Evolutionary conservation across 2,888 invertebrate genomes (phyloP), one percentile per base, ranked within the genome.

Genomic region (Nebria salina): DNA sequence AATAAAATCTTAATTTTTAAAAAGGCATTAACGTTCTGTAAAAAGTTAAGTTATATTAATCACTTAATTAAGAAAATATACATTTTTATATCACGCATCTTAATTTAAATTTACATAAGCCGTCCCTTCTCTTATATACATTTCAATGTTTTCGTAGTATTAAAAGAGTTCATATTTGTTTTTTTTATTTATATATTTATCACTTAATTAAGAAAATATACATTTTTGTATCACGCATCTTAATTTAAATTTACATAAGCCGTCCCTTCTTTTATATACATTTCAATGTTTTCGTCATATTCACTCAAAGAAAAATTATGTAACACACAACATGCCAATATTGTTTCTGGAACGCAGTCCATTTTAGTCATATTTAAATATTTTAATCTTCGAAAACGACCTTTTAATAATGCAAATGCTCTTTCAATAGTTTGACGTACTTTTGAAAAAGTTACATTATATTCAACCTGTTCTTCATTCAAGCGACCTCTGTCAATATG

Each of bases 231-330:
- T 43, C 43, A 43, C 43, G 43, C 43, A 43, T 43, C 43, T 9
- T 43, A 0, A 77, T 42, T 26, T 79, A 26, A 79, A 75, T 79
- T 79, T 43, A 1, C 6, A 43, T 43, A 79, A 79, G 74, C 65
- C 64, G 2, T 20, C n/a, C 43, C 75, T 79, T 43, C 43, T 43
- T 1, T 43, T 43, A 66, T 66, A 66, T 66, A 66, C 5, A 25
- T 66, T 66, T 66, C 68, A 66, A 66, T 66, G 68, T 66, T 25
- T 66, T 66, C 20, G 25, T 66, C 68, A 15, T 20, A 1, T 20
- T 66, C 25, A 66, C 15, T 66, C 7, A 66, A 13, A 66, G 8
- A 66, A 15, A 66, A 6, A 66, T 66, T 1, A 66, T 66, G 68
- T 9, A 1, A 66, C 1, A 25, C 25, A 66, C 68, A 66, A 66